Base-by-base conservation (phyloP, 30 jellyfish, hydroid and myxozoan species). In the Pelagia noctiluca region DNA sequence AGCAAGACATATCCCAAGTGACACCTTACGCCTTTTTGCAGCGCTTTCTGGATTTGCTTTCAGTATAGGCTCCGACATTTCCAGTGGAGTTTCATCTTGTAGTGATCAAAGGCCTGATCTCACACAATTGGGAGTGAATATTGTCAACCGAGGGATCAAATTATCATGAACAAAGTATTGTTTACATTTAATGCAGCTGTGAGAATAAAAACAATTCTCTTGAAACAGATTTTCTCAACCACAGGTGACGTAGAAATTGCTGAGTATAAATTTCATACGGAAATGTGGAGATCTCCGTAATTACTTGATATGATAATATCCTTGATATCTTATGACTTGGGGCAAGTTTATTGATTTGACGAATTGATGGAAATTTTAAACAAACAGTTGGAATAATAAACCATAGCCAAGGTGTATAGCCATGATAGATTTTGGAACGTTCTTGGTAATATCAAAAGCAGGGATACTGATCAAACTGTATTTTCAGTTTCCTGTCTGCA, bases 1-100 rank as follows among this genome's bases (percentile, higher is more conserved):
- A 67, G 80, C 80, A 67, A 67, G 71, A 67, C 80, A 67, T 67
- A 67, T 11, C 80, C 80, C 80, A 36, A 67, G 80, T 67, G 80
- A 67, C 60, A 36, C 80, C 80, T 67, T 67, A 34, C 80, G 61
- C 61, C 80, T 67, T 67, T 67, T 67, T 30, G 80, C 80, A 26
- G 61, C 80, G 80, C 80, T 67, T 26, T 67, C 80, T 67, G 80
- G 80, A 10, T 60, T 60, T 60, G 35, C 72, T 60, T 60, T 60
- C 72, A 60, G 34, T 5, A 60, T 60, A 60, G 72, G 72, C 72
- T 60, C 72, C 72, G 72, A 60, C 72, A 60, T 60, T 60, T 22
- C 72, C 72, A 60, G 72, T 60, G 72, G 72, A 60, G 72, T 60
- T 60, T n/a, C 72, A 60, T 26, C 72, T 60, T 24, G 72, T 60